phyloP scores from a whole-genome alignment of 2,113 vertebrate genomes.

The Embiotoca jacksoni region DNA sequence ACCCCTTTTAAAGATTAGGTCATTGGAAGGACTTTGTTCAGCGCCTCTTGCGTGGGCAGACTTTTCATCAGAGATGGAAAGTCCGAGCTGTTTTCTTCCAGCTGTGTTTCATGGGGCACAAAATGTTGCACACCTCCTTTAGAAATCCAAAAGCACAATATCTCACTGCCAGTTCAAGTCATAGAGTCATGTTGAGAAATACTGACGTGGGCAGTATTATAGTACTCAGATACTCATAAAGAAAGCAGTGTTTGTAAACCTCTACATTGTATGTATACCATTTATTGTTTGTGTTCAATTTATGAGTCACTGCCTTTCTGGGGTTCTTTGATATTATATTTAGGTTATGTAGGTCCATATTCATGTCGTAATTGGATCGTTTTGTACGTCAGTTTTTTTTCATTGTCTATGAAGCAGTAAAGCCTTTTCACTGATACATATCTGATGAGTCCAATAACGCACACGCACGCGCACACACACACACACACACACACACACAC shows the following conservation, averaged over 20 bases:
- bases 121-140: conserved; percentile 16
- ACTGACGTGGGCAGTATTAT: neutral
- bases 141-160: conserved; percentile 7
- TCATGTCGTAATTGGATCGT: neutral
- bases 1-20: neutral
- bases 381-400: neutral
- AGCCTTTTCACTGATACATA: no score
- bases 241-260: neutral
- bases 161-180: neutral
- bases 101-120: conserved; percentile 15
- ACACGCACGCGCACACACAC: neutral
- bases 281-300: neutral
- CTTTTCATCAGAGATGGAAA: conserved; percentile 21
- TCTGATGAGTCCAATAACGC: no score
- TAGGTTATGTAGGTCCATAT: neutral
- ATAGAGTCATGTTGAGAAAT: neutral
- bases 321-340: no score
- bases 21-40: conserved; percentile 9
- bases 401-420: neutral
- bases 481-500: no score
- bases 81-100: conserved; percentile 25
- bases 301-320: neutral
- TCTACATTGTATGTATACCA: neutral
- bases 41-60: conserved; percentile 3
- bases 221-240: neutral